These are phyloP conservation scores for Ophion slaviceki DNA, from an alignment of 2,888 invertebrate genomes.

Conservation along the genomic window DNA sequence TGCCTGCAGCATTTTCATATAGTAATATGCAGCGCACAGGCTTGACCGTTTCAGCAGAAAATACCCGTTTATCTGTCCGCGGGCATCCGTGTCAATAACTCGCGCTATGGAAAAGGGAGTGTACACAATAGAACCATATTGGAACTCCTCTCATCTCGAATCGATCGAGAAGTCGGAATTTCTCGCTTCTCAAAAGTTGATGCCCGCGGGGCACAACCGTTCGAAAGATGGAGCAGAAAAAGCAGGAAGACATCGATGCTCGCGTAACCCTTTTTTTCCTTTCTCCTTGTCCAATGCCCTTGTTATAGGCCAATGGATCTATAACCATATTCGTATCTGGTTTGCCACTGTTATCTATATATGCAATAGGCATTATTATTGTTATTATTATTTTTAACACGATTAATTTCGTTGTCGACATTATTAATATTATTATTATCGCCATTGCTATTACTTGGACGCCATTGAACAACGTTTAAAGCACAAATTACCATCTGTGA, in stretches of 20 bases:
- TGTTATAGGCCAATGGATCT: not conserved
- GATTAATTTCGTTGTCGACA: no score
- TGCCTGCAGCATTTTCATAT: not conserved
- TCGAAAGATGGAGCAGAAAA: conserved; percentile 20
- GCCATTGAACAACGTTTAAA: no score
- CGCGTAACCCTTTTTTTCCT: conserved; percentile 43
- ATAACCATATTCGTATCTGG: not conserved
- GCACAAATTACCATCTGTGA: no score
- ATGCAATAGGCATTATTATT: no score
- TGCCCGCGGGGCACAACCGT: conserved; percentile 14
- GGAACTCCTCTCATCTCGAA: conserved; percentile 3
- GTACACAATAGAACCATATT: conserved; percentile 16
- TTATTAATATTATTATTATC: no score
- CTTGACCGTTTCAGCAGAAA: conserved; percentile 6
- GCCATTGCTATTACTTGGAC: no score
- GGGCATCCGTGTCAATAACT: conserved; percentile 18
- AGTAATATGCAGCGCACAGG: not conserved
- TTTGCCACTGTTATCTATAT: not conserved
- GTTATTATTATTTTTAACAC: no score
- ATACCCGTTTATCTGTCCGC: conserved; percentile 11
- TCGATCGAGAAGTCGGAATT: conserved; percentile 37
- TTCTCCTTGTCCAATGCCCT: no score
- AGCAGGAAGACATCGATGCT: conserved; percentile 43
- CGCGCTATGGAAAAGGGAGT: conserved; percentile 4
- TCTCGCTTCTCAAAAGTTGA: conserved; percentile 35